Evolutionary conservation across 2,888 invertebrate genomes (phyloP), one percentile per base, ranked within the genome.

Genomic region (Psylliodes chrysocephalus): DNA sequence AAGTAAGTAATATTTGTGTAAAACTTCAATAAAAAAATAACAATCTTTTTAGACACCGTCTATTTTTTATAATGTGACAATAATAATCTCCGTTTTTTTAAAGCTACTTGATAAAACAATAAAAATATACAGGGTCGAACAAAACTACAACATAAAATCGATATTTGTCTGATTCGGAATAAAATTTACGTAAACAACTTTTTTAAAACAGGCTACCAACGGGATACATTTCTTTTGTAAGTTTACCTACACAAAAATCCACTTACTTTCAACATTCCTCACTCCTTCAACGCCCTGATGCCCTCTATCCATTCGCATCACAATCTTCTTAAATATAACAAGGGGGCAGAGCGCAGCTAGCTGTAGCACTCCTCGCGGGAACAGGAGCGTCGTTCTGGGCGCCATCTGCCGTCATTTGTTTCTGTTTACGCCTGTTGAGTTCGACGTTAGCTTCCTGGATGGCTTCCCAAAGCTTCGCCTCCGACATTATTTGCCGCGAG

Each of bases 401-500:
- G 59, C 71, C 84, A 63, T 85, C 85, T 30, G 64, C 40, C n/a
- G 77, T 73, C 42, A 67, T 62, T 59, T 77, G 77, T 25, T 57
- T 46, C 70, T 86, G 88, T 78, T 88, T 89, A 68, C 88, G 85
- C 64, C 89, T 83, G 25, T 88, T 85, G 61, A 91, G 84, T 78
- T 91, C 91, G 8, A 88, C 86, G 77, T 90, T 89, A 0, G 91
- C 91, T 74, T 91, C 91, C 75, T 92, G 92, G 14, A 92, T 90
- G 1, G 92, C 91, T 75, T 92, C 92, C 88, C 91, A 92, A 15
- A 90, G 84, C 71, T 90, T 90, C 0, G 92, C 92, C 82, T 92
- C 91, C 0, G 91, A 91, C 79, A 92, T 85, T 14, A 92, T 92
- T 80, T 92, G 92, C 68, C 92, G 87, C 70, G 90, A 91, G 0